Evolutionary conservation across 1,140 invertebrate genomes (phyloP).

Genomic region (Calephelis nemesis): DNA sequence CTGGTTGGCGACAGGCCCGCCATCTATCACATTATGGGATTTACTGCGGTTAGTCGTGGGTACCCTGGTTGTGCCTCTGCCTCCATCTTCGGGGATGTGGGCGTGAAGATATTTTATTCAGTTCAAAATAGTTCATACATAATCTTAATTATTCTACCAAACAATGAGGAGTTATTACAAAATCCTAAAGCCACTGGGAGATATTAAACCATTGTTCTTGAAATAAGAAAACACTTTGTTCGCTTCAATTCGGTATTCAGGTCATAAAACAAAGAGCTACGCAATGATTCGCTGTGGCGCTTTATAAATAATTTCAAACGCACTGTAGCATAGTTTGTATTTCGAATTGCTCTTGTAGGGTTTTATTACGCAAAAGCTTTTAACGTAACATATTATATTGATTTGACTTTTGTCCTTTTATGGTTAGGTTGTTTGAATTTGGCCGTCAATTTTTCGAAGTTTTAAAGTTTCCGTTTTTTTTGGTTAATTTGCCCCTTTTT

Average conservation of each 20-base stretch:
- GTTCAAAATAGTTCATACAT: background rate
- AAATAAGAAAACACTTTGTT: constrained; percentile 14
- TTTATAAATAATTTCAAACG: background rate
- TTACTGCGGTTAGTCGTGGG: too few relatives aligned
- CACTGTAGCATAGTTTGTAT: background rate
- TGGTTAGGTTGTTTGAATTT: too few relatives aligned
- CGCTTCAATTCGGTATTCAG: constrained; percentile 5
- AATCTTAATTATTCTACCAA: background rate
- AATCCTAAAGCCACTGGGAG: constrained; percentile 10
- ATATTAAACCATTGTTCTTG: constrained; percentile 16
- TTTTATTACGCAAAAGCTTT: too few relatives aligned
- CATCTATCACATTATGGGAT: too few relatives aligned
- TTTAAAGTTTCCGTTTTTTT: too few relatives aligned
- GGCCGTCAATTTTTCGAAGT: too few relatives aligned
- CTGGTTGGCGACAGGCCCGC: too few relatives aligned
- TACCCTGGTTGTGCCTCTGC: too few relatives aligned
- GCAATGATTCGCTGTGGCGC: constrained; percentile 2
- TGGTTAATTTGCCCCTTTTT: too few relatives aligned
- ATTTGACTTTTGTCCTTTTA: too few relatives aligned
- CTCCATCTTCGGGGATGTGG: too few relatives aligned
- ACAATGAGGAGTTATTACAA: constrained; percentile 11
- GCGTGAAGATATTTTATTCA: background rate
- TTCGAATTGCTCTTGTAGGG: background rate
- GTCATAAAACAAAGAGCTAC: constrained; percentile 12
- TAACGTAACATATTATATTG: too few relatives aligned